phyloP scores from a whole-genome alignment of 2,797 vertebrate species.

The Melopsittacus undulatus region DNA sequence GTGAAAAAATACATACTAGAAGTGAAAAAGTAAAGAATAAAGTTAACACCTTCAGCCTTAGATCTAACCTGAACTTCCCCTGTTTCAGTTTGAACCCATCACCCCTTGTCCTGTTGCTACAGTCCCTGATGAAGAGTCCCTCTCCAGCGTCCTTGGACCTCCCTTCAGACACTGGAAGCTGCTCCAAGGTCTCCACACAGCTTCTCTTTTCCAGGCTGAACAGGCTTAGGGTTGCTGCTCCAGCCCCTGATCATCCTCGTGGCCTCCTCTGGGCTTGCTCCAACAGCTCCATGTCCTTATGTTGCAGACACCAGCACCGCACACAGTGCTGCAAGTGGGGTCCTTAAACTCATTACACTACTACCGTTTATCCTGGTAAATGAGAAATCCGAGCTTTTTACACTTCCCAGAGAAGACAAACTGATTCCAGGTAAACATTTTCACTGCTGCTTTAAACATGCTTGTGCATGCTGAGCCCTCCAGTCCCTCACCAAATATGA shows the following conservation, averaged over 20 bases:
- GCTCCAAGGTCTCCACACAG: background rate
- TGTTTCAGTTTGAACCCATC: background rate
- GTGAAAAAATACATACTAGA: slow-evolving; percentile 26
- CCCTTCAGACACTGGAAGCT: background rate
- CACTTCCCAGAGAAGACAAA: background rate
- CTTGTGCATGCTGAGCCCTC: background rate
- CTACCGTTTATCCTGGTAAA: background rate
- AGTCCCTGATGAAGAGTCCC: background rate
- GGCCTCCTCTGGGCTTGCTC: background rate
- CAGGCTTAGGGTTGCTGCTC: background rate
- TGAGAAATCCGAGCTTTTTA: background rate
- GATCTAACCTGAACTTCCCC: background rate
- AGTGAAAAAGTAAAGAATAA: slow-evolving; percentile 23
- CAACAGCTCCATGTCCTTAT: background rate
- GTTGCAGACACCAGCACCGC: background rate
- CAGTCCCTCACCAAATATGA: background rate
- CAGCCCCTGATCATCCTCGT: background rate
- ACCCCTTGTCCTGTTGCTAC: background rate
- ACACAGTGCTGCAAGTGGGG: background rate
- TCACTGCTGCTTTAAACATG: background rate
- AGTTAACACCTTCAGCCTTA: background rate
- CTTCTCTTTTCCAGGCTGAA: background rate
- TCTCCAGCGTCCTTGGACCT: background rate
- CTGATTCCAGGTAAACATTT: background rate
- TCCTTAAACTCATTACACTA: background rate